phyloP scores from a whole-genome alignment of 2,888 invertebrate species.

The Drosophila paranaensis region DNA sequence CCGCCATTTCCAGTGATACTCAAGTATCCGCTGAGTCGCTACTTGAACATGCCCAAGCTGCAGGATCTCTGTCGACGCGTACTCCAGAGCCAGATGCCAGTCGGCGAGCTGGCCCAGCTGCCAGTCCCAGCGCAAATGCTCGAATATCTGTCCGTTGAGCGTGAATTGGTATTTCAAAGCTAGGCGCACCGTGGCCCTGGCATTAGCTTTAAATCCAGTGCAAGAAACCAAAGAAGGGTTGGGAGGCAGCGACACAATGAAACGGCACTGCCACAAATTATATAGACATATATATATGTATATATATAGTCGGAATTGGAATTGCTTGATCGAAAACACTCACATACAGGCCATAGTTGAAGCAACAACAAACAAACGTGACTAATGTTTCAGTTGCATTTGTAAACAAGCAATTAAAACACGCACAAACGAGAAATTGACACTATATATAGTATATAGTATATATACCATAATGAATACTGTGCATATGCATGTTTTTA shows the following conservation, averaged over 20 bases:
- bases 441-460: constrained; percentile 25
- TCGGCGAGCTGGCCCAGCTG: constrained; percentile 89
- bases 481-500: constrained; percentile 60
- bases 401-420: constrained; percentile 50
- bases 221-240: constrained; percentile 65
- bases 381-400: constrained; percentile 51
- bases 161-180: constrained; percentile 82
- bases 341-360: constrained; percentile 14
- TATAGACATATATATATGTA: no score
- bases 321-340: constrained; percentile 11
- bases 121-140: constrained; percentile 87
- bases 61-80: constrained; percentile 91
- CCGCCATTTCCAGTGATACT: constrained; percentile 91
- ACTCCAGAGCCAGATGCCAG: constrained; percentile 87
- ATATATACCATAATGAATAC: constrained; percentile 36
- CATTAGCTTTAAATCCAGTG: constrained; percentile 64
- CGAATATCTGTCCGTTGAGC: constrained; percentile 86
- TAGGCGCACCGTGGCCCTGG: constrained; percentile 51
- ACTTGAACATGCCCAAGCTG: constrained; percentile 89
- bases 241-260: constrained; percentile 30
- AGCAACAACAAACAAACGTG: constrained; percentile 12
- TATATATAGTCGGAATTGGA: constrained; percentile 8
- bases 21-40: constrained; percentile 90
- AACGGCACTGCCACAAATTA: constrained; percentile 14
- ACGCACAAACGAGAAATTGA: constrained; percentile 36